Evolutionary conservation across 2,113 vertebrate species (phyloP).

Genomic region (Caracal caracal): DNA sequence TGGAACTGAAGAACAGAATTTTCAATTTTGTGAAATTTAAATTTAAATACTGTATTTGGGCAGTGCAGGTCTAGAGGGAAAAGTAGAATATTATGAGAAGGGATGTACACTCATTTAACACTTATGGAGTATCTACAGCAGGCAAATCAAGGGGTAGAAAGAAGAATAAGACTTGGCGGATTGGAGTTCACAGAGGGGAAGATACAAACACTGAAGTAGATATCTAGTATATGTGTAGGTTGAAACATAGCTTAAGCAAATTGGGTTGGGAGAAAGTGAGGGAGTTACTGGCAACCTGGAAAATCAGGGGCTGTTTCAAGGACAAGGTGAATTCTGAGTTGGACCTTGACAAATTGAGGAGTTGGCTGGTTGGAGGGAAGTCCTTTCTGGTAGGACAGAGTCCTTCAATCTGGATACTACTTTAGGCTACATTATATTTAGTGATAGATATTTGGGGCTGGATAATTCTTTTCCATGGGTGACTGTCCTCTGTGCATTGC

Average conservation of each 20-base stretch:
- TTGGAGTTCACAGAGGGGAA: background rate
- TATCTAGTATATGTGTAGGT: background rate
- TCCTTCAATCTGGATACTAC: background rate
- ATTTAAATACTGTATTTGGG: background rate
- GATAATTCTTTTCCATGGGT: background rate
- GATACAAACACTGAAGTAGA: background rate
- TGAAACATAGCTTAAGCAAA: background rate
- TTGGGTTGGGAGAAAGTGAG: background rate
- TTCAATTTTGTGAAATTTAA: background rate
- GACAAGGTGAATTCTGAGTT: background rate
- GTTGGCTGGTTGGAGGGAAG: background rate
- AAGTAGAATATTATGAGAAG: background rate
- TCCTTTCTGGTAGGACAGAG: background rate
- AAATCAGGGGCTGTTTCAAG: background rate
- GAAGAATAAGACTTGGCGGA: background rate
- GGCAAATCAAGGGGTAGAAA: background rate
- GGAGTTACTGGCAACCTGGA: background rate
- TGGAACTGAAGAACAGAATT: background rate
- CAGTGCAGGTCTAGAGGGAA: background rate
- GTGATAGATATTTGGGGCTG: background rate
- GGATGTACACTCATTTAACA: background rate
- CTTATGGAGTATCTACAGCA: background rate
- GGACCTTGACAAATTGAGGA: background rate
- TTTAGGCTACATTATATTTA: background rate
- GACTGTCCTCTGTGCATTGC: background rate